A percentile compares a stretch with the other conserved stretches of the same genome.
Evolutionary conservation across 2,113 vertebrate genomes (phyloP).

Genomic region (Sturnira hondurensis): DNA sequence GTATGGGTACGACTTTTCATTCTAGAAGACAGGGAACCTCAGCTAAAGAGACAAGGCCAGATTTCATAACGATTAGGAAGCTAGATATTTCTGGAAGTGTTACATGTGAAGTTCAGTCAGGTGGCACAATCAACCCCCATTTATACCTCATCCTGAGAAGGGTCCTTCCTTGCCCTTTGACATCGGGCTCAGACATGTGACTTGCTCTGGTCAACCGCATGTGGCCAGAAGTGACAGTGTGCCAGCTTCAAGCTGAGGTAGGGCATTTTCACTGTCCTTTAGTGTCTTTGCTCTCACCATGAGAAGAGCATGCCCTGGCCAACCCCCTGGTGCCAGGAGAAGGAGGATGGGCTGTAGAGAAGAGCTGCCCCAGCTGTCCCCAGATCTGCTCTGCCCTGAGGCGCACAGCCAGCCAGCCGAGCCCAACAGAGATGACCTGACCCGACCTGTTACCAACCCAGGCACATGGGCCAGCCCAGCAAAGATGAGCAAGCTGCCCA

Average conservation of each 20-base stretch:
- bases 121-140: not conserved
- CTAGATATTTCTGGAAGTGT: not conserved
- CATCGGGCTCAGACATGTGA: not conserved
- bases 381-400: not conserved
- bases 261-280: not conserved
- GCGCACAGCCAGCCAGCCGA: not conserved
- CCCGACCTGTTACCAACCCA: not conserved
- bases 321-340: not conserved
- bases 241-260: not conserved
- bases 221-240: not conserved
- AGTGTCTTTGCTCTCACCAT: not conserved
- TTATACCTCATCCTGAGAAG: not conserved
- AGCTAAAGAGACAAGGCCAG: not conserved
- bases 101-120: not conserved
- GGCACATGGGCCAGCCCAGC: fast-evolving
- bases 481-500: not conserved
- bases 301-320: not conserved
- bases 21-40: not conserved
- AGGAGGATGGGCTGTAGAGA: not conserved
- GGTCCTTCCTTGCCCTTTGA: fast-evolving
- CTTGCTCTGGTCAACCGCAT: not conserved
- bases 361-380: not conserved
- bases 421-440: not conserved
- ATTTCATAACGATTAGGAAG: not conserved
- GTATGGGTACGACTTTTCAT: not conserved